phyloP scores from a whole-genome alignment of 2,113 vertebrate genomes.

The Thryonomys swinderianus region DNA sequence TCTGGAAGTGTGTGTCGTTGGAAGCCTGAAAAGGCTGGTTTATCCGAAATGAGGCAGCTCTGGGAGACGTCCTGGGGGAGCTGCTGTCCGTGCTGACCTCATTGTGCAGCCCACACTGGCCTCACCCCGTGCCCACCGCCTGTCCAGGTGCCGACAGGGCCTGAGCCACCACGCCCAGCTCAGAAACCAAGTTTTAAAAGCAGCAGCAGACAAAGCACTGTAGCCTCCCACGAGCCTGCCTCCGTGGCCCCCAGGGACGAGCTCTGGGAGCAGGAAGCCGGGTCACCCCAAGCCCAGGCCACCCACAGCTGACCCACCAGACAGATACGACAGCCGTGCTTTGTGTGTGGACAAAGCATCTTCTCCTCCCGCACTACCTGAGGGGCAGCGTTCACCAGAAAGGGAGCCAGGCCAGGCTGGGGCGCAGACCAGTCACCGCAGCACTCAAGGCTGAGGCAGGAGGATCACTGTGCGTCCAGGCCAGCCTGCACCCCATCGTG shows the following conservation, averaged over 20 bases:
- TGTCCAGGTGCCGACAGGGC: too few species aligned
- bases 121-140: neutral
- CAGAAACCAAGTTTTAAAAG: neutral
- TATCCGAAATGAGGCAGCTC: neutral
- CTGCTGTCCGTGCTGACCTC: neutral
- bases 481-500: neutral
- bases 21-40: neutral
- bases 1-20: neutral
- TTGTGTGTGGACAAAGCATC: neutral
- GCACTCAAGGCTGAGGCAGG: neutral
- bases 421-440: accelerated
- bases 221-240: neutral
- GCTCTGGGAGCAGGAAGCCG: too few species aligned
- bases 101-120: neutral
- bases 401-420: neutral
- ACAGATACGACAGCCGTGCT: neutral
- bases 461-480: neutral
- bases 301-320: neutral
- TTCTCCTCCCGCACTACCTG: neutral
- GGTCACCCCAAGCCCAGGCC: neutral
- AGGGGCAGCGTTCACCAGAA: neutral
- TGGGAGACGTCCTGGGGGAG: neutral
- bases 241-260: too few species aligned
- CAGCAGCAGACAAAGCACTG: accelerated
- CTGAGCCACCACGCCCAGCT: neutral